A percentile compares a stretch with the other conserved stretches of the same genome.
These are phyloP conservation scores for Embidobia sp. DNA, from an alignment of 2,888 invertebrate genomes.

Conservation along the genomic window DNA sequence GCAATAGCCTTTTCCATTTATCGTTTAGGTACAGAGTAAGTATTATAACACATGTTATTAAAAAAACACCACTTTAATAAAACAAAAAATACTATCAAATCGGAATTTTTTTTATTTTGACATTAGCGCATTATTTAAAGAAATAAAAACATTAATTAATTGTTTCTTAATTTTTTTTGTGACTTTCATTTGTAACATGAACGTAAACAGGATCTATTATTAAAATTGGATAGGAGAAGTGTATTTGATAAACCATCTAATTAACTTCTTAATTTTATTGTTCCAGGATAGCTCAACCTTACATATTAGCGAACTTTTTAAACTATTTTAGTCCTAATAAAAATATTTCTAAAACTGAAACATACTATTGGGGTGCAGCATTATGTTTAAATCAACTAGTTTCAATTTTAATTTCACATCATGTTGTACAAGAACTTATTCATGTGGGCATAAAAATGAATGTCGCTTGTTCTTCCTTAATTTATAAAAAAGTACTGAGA, in stretches of 20 bases:
- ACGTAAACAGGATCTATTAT: too few relatives aligned
- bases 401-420: slow-evolving; percentile 82
- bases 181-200: too few relatives aligned
- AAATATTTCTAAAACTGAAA: slow-evolving; percentile 70
- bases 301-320: slow-evolving; percentile 73
- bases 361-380: slow-evolving; percentile 81
- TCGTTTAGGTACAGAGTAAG: slow-evolving; percentile 5
- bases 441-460: slow-evolving; percentile 85
- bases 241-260: too few relatives aligned
- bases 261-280: too few relatives aligned
- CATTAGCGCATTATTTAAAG: too few relatives aligned
- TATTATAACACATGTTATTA: not conserved
- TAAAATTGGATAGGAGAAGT: too few relatives aligned
- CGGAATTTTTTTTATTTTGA: too few relatives aligned
- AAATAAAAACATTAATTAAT: too few relatives aligned
- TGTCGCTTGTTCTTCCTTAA: slow-evolving; percentile 86
- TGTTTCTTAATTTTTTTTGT: not conserved
- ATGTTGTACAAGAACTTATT: slow-evolving; percentile 85
- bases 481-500: slow-evolving; percentile 89
- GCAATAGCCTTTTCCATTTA: not conserved
- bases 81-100: not conserved
- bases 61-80: not conserved
- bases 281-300: slow-evolving; percentile 75
- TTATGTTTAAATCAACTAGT: slow-evolving; percentile 74
- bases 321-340: slow-evolving; percentile 67